These are phyloP conservation scores for Perodicticus potto DNA, from an alignment of 2,797 vertebrate genomes.

Conservation along the genomic window DNA sequence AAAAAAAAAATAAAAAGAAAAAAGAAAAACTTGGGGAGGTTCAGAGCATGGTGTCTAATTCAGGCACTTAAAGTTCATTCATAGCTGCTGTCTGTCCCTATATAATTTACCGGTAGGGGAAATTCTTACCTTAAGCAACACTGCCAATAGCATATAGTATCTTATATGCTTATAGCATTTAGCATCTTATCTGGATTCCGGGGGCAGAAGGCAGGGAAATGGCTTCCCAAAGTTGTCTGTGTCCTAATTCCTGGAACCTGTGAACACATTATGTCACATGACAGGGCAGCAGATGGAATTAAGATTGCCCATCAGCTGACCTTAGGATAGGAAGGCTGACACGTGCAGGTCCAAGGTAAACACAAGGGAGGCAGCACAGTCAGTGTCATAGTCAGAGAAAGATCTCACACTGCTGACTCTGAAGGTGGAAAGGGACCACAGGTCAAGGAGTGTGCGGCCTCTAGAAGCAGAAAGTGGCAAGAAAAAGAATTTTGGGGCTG, in stretches of 20 bases:
- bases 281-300: background rate
- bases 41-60: background rate
- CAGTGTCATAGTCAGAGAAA: background rate
- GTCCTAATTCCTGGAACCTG: too few relatives aligned
- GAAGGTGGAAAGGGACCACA: background rate
- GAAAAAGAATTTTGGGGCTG: background rate
- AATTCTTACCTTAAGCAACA: background rate
- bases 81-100: background rate
- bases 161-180: background rate
- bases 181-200: background rate
- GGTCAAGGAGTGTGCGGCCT: background rate
- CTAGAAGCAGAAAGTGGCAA: background rate
- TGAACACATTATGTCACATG: background rate
- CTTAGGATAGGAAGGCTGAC: background rate
- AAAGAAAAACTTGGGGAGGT: background rate
- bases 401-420: background rate
- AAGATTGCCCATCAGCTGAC: background rate
- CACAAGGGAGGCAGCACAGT: background rate
- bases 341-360: background rate
- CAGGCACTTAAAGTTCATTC: background rate
- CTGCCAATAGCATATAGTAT: too few relatives aligned
- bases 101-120: background rate
- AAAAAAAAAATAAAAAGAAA: too few relatives aligned
- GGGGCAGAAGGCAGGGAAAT: background rate
- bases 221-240: background rate